These are phyloP conservation scores for Heteropelma amictum DNA, from an alignment of 2,888 invertebrate genomes.

Conservation along the genomic window DNA sequence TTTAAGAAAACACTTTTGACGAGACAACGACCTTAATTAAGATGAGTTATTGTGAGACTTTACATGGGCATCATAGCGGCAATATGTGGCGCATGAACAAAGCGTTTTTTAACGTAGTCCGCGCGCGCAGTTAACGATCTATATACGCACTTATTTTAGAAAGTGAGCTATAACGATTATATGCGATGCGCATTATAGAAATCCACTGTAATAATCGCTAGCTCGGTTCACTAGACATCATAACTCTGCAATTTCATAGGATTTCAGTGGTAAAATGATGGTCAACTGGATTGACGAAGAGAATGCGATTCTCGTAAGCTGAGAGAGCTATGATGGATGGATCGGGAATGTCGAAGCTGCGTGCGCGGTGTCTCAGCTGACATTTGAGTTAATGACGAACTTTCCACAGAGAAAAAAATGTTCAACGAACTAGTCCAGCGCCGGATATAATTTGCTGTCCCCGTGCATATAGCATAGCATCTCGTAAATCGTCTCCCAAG, in stretches of 20 bases:
- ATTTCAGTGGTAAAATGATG: conserved; percentile 28
- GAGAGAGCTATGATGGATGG: conserved; percentile 13
- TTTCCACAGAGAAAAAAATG: conserved; percentile 47
- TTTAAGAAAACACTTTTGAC: too few relatives aligned
- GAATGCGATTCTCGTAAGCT: too few relatives aligned
- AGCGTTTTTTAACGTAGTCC: not conserved
- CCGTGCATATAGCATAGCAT: too few relatives aligned
- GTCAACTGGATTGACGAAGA: conserved; percentile 35
- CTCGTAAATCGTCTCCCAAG: too few relatives aligned
- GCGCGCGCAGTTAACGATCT: conserved; percentile 8
- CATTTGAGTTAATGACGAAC: conserved; percentile 47
- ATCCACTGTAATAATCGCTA: conserved; percentile 38
- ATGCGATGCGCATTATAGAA: too few relatives aligned
- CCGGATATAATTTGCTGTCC: too few relatives aligned
- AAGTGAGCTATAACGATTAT: conserved; percentile 17
- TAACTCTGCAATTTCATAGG: conserved; percentile 29
- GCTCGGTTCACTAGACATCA: conserved; percentile 44
- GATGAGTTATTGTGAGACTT: conserved; percentile 8
- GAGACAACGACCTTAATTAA: too few relatives aligned
- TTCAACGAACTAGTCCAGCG: not conserved
- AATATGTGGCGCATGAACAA: conserved; percentile 13
- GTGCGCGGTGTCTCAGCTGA: too few relatives aligned
- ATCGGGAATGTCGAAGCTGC: conserved; percentile 22
- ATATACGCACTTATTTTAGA: conserved; percentile 30
- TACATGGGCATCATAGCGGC: not conserved